Percentiles rank a stretch among this genome's conserved stretches.
Evolutionary conservation across 2,888 invertebrate species (phyloP).

Genomic region (Melieria crassipennis): DNA sequence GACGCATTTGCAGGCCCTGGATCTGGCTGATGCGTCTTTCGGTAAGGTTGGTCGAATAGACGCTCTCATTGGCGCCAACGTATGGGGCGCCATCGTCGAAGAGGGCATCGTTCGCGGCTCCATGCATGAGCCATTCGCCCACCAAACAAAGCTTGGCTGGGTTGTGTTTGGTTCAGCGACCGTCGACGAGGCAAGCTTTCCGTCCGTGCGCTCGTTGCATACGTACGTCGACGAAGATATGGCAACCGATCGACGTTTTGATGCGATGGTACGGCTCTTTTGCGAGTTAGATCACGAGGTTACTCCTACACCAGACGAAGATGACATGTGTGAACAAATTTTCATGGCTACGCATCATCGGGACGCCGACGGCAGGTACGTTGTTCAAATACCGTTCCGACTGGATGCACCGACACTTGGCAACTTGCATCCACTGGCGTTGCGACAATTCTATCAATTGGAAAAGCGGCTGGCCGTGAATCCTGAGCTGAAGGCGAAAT

Average conservation of each 20-base stretch:
- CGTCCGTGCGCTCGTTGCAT: slow-evolving; percentile 3
- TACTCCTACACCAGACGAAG: not conserved
- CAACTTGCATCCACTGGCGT: not conserved
- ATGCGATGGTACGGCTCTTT: not conserved
- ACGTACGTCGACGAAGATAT: slow-evolving; percentile 10
- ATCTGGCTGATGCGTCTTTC: too few relatives aligned
- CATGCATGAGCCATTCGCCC: slow-evolving; percentile 22
- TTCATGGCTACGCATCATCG: slow-evolving; percentile 8
- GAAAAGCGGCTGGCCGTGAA: not conserved
- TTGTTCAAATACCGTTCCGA: slow-evolving; percentile 29
- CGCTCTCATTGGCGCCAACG: too few relatives aligned
- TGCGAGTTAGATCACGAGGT: not conserved
- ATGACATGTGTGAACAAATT: not conserved
- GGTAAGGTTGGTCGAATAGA: too few relatives aligned
- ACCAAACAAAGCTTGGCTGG: slow-evolving; percentile 33
- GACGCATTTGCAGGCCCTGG: too few relatives aligned
- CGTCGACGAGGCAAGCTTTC: not conserved
- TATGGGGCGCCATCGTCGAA: too few relatives aligned
- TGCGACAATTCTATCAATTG: not conserved
- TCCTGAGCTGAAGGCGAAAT: not conserved
- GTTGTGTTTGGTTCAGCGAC: slow-evolving; percentile 34
- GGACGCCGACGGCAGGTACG: slow-evolving; percentile 4
- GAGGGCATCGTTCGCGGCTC: too few relatives aligned
- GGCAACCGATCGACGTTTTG: not conserved
- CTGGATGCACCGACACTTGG: slow-evolving; percentile 20